A percentile compares a stretch with the other conserved stretches of the same genome.
Conservation (phyloP, 2,888 invertebrate genomes). For the Amphipoea lucens region DNA sequence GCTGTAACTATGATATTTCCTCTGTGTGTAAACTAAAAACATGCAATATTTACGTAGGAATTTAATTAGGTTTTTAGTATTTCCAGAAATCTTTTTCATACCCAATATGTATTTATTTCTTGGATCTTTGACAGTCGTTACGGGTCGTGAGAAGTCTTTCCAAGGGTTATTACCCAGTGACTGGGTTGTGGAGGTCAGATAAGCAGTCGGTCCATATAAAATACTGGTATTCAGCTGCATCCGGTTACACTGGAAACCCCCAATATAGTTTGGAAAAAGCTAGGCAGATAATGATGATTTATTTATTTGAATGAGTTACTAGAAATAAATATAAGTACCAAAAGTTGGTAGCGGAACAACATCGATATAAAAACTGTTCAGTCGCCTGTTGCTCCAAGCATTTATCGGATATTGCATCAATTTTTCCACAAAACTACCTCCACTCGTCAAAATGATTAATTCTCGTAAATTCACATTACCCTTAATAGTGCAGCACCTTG, state of each 20-base stretch:
- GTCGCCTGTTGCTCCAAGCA: neutral
- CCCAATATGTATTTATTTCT: neutral
- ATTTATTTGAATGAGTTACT: neutral
- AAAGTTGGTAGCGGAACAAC: too few relatives aligned
- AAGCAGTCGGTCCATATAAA: neutral
- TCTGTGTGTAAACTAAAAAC: neutral
- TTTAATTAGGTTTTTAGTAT: neutral
- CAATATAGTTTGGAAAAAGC: neutral
- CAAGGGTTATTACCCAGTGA: neutral
- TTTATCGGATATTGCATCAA: neutral
- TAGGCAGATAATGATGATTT: too few relatives aligned
- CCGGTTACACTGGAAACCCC: neutral
- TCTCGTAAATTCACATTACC: slow-evolving; percentile 18
- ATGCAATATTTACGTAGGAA: neutral
- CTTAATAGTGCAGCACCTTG: slow-evolving; percentile 30
- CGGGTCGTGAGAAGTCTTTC: neutral
- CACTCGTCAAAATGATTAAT: neutral
- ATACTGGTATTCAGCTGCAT: neutral
- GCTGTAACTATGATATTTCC: neutral
- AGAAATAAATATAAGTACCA: neutral
- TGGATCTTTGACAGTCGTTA: neutral
- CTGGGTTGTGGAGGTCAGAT: neutral
- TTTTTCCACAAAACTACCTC: neutral
- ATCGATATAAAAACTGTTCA: neutral
- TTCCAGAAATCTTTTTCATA: neutral